Evolutionary conservation across 2,113 vertebrate species (phyloP).

Genomic region (Hippopotamus amphibius): DNA sequence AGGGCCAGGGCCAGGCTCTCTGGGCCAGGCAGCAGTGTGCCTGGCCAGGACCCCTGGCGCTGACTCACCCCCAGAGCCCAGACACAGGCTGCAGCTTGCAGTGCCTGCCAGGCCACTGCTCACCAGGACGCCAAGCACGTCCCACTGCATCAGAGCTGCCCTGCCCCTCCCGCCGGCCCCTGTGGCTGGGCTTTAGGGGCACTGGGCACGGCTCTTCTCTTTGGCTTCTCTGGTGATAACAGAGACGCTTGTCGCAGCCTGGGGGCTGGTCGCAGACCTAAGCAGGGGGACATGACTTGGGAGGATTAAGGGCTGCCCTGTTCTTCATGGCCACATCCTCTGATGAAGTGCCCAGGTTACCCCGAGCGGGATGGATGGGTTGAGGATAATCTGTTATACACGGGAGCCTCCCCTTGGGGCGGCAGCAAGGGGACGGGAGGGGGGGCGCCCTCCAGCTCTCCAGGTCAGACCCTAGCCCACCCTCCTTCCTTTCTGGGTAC

Average conservation of each 20-base stretch:
- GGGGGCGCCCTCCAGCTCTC: neutral
- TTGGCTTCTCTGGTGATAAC: neutral
- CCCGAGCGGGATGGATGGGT: neutral
- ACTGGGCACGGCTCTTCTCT: neutral
- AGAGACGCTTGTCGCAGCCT: neutral
- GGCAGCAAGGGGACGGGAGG: rapidly evolving
- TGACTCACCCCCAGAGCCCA: conserved; percentile 58
- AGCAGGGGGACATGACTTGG: neutral
- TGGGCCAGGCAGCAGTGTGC: neutral
- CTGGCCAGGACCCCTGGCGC: neutral
- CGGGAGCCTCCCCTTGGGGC: neutral
- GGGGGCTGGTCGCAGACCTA: neutral
- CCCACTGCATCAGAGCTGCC: conserved; percentile 59
- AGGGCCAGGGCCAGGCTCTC: neutral
- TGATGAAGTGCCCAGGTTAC: neutral
- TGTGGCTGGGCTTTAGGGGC: neutral
- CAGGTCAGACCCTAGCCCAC: neutral
- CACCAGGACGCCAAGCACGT: conserved; percentile 21
- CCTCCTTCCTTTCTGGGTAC: neutral
- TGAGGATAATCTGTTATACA: neutral
- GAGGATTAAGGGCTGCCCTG: neutral
- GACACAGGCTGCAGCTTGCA: conserved; percentile 11
- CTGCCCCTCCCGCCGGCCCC: conserved; percentile 1
- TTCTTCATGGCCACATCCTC: neutral
- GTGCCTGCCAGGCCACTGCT: neutral